These are phyloP conservation scores for Tapirus terrestris DNA, from an alignment of 2,113 vertebrate genomes.

Conservation along the genomic window DNA sequence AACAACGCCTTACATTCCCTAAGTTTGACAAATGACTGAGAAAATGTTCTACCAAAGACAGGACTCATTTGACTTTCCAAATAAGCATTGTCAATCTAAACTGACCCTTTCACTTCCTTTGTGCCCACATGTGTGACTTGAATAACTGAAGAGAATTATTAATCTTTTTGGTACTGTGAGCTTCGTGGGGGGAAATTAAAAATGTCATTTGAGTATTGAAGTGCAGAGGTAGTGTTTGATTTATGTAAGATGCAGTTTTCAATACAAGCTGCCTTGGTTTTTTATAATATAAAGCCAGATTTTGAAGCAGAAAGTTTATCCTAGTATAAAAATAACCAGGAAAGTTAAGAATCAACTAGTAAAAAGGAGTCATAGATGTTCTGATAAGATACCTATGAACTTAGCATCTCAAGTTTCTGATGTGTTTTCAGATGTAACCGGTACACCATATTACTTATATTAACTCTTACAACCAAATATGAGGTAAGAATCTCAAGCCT, in stretches of 20 bases:
- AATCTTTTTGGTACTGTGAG: background rate
- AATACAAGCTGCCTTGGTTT: background rate
- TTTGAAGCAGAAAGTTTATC: background rate
- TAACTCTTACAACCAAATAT: background rate
- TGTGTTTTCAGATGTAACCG: background rate
- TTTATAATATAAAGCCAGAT: background rate
- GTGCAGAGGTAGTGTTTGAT: background rate
- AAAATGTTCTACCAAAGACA: background rate
- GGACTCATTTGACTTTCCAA: background rate
- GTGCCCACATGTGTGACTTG: background rate
- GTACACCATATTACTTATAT: background rate
- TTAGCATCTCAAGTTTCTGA: background rate
- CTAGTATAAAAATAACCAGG: background rate
- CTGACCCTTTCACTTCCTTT: background rate
- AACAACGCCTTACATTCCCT: background rate
- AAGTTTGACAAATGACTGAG: background rate
- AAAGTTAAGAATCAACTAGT: background rate
- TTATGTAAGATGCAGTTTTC: background rate
- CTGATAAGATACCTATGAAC: background rate
- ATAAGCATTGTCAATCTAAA: background rate
- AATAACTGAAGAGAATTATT: background rate
- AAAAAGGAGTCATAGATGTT: background rate
- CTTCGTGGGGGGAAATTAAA: background rate
- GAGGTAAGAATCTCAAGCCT: background rate
- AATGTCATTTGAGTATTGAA: background rate